Evolutionary conservation across 2,888 invertebrate species (phyloP), one percentile per base, ranked within the genome.

Genomic region (Drosophila helvetica): DNA sequence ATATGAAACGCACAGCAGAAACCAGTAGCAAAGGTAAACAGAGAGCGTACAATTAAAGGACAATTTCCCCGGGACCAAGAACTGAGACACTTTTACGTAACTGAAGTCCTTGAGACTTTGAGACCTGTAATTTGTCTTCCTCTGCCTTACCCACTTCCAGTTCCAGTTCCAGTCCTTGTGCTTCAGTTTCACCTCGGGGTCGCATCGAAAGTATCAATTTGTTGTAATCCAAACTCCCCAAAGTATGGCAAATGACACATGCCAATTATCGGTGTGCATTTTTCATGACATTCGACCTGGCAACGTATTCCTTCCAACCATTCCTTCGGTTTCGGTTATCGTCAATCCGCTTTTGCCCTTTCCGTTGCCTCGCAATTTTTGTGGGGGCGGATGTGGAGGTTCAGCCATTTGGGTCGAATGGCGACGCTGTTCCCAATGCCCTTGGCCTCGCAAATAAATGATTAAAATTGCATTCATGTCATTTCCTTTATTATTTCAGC

Each of bases 401-500:
- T 19, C 53, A 62, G 48, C 30, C 52, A 62, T 22, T 25, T 46
- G 18, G 51, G 3, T 27, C 2, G 15, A 42, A 8, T 8, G 30
- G 9, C 33, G 38, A 38, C 15, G 5, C 5, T 18, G 33, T 18
- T 25, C 48, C 51, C 42, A 64, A 46, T 57, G 78, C 54, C 89
- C 75, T 75, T 75, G 80, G 71, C 81, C 62, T 50, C 22, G 53
- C 68, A 74, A 72, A 75, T 77, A 75, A 81, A 77, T 77, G 72
- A 88, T 88, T 71, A 58, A 89, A 81, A 71, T 52, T 59, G 52
- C 69, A 72, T 77, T 69, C 56, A 67, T 63, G 57, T 62, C 57
- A 65, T 59, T 72, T 60, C 63, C 59, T 54, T 56, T 75, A 58
- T 64, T 68, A 68, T 68, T 59, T 58, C 38, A 38, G 38, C 6